These are phyloP conservation scores for Sclerurus mexicanus DNA, from an alignment of 2,113 vertebrate genomes.

Conservation along the genomic window DNA sequence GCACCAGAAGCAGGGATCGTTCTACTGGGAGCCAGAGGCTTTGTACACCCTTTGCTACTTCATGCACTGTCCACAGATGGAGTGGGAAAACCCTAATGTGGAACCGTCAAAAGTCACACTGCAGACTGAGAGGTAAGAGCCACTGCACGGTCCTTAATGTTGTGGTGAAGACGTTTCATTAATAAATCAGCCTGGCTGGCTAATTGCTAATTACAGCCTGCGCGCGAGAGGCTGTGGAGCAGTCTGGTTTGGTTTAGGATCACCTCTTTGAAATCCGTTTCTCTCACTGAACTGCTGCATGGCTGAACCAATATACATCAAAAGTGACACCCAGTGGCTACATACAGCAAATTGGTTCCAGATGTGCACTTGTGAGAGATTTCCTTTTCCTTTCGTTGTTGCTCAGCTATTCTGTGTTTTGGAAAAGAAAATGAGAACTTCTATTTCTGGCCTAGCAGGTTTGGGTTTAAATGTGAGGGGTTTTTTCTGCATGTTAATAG, in stretches of 20 bases:
- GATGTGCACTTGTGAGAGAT: slow-evolving; percentile 58
- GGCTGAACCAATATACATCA: slow-evolving; percentile 65
- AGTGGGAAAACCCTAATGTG: slow-evolving; percentile 97
- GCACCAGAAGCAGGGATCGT: slow-evolving; percentile 84
- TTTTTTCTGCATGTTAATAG: background rate
- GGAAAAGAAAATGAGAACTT: slow-evolving; percentile 69
- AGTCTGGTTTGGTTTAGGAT: slow-evolving; percentile 32
- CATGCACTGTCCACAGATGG: slow-evolving; percentile 98
- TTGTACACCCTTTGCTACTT: slow-evolving; percentile 98
- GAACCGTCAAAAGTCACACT: slow-evolving; percentile 94
- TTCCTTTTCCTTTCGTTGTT: slow-evolving; percentile 56
- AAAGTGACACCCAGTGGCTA: slow-evolving; percentile 72
- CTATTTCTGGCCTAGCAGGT: slow-evolving; percentile 60
- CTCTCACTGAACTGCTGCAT: background rate
- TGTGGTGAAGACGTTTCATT: background rate
- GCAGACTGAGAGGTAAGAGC: slow-evolving; percentile 90
- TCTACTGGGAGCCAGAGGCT: slow-evolving; percentile 95
- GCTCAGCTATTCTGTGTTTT: slow-evolving; percentile 57
- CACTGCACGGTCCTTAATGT: background rate
- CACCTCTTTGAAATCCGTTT: slow-evolving; percentile 38
- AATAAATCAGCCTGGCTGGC: slow-evolving; percentile 20
- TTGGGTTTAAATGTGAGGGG: slow-evolving; percentile 1
- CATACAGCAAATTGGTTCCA: slow-evolving; percentile 67
- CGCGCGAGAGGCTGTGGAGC: background rate
- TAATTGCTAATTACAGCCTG: slow-evolving; percentile 47